phyloP scores from a whole-genome alignment of 2,888 invertebrate genomes.

The Megamerina dolium region DNA sequence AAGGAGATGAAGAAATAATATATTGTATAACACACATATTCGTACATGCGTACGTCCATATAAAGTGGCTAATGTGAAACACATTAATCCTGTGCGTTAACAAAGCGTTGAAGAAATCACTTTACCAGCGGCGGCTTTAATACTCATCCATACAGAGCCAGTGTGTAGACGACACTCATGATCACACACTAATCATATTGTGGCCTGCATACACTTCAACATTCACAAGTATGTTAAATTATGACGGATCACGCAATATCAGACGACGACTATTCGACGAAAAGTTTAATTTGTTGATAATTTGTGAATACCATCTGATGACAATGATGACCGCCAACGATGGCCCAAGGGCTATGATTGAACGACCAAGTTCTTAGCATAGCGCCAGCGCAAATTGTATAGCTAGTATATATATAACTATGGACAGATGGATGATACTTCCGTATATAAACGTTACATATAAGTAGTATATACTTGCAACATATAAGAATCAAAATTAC shows the following conservation, averaged over 20 bases:
- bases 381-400: conserved; percentile 20
- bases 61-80: not conserved
- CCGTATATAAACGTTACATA: conserved; percentile 18
- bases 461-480: too few relatives aligned
- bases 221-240: too few relatives aligned
- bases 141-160: not conserved
- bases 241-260: conserved; percentile 38
- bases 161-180: conserved; percentile 3
- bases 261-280: conserved; percentile 32
- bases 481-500: too few relatives aligned
- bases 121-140: conserved; percentile 40
- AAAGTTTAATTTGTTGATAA: conserved; percentile 39
- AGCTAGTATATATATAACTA: conserved; percentile 3
- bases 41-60: not conserved
- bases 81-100: conserved; percentile 43
- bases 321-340: conserved; percentile 31
- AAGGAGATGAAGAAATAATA: too few relatives aligned
- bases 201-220: too few relatives aligned
- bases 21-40: too few relatives aligned
- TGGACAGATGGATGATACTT: conserved; percentile 11
- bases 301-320: conserved; percentile 28
- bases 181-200: not conserved
- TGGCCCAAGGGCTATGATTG: conserved; percentile 36
- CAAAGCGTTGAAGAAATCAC: conserved; percentile 47
- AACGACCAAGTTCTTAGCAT: too few relatives aligned